Base-by-base conservation (phyloP, 2,888 invertebrate species). In the Eudemis profundana region DNA sequence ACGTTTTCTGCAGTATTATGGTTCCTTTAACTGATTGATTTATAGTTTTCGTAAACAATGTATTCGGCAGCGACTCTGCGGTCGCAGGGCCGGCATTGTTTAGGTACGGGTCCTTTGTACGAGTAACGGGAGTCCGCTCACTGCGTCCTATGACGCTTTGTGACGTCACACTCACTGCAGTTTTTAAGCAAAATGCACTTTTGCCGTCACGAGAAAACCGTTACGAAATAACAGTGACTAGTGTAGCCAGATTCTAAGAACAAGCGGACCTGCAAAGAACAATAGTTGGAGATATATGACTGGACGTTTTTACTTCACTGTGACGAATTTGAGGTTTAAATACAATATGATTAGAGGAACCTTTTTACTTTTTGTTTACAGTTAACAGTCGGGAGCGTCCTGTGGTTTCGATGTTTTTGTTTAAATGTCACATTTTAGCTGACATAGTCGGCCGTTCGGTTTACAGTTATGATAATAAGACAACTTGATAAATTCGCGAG, bases 261-360 rank as follows among this genome's bases (percentile, higher is more conserved):
- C 74, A 70, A 85, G 84, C 83, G 84, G 85, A 75, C 81, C 79
- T 74, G 75, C 73, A 61, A 69, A 78, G 79, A 82, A 90, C 87
- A 90, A 90, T 84, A 79, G 79, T 73, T 76, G 73, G 81, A 84
- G 85, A 90, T 87, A 84, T 87, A 90, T 87, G 83, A 78, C 81
- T 68, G 70, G 73, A 77, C 78, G 83, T 87, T 86, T 83, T 82
- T 86, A 81, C 77, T 78, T 68, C 71, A 72, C 83, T 85, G 87
- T 86, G 78, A 86, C 87, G 77, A 88, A 89, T 89, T 83, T 89
- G 88, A 90, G 90, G 89, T 89, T 90, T 85, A 77, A 83, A 77
- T 74, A 81, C 79, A 82, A 84, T 83, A 81, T 81, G 78, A 78
- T 79, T 74, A 74, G 72, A 70, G 72, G 75, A 74, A 73, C 74